These are phyloP conservation scores for Prinia subflava DNA, from an alignment of 2,113 vertebrate genomes.

Conservation along the genomic window DNA sequence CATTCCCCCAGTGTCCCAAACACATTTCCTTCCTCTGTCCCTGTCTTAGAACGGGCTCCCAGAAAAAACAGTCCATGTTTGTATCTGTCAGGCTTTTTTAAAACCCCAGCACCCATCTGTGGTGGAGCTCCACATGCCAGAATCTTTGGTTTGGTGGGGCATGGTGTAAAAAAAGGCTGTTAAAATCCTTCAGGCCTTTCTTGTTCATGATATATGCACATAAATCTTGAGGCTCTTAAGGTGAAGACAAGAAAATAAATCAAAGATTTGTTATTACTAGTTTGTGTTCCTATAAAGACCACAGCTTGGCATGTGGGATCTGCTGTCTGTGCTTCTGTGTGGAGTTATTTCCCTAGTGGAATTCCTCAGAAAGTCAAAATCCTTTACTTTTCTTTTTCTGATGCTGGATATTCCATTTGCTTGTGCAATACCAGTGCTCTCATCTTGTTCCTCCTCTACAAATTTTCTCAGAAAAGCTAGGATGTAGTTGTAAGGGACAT, in stretches of 20 bases:
- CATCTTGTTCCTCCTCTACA: neutral
- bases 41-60: neutral
- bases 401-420: neutral
- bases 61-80: neutral
- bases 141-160: neutral
- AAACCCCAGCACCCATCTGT: neutral
- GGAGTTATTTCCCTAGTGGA: neutral
- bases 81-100: neutral
- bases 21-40: constrained; percentile 25
- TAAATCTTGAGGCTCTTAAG: neutral
- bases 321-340: accelerated
- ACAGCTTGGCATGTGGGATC: neutral
- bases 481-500: neutral
- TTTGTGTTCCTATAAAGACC: neutral
- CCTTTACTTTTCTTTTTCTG: neutral
- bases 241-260: neutral
- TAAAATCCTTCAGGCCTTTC: neutral
- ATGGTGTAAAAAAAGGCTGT: neutral
- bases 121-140: neutral
- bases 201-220: neutral
- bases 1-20: constrained; percentile 53
- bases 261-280: neutral
- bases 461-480: neutral
- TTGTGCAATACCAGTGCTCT: neutral
- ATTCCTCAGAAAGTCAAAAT: neutral